A percentile compares a stretch with the other conserved stretches of the same genome.
Conservation (phyloP, 2,888 invertebrate genomes). For the Brachypterus glaber region DNA sequence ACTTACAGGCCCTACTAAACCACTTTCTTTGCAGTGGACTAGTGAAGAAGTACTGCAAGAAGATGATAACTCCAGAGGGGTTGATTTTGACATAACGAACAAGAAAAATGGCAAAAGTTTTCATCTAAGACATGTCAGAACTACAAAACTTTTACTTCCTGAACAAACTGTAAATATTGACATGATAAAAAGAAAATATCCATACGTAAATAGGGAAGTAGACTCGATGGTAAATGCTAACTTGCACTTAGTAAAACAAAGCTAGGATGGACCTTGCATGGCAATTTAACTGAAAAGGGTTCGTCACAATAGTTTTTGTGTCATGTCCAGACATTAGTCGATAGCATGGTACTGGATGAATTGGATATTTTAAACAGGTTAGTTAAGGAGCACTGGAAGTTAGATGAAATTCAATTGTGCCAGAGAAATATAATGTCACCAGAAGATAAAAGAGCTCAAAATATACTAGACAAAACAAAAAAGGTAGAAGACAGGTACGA, state of each 20-base stretch:
- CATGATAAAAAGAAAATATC: constrained; percentile 1
- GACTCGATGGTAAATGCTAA: constrained; percentile 9
- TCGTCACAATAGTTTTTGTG: too few species aligned
- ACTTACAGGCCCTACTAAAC: constrained; percentile 5
- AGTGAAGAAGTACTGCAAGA: constrained; percentile 2
- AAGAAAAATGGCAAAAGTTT: constrained; percentile 1
- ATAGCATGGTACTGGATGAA: too few species aligned
- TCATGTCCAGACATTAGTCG: too few species aligned
- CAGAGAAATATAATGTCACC: constrained; percentile 2
- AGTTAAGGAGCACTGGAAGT: constrained; percentile 5
- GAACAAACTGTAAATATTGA: constrained; percentile 7
- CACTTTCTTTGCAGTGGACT: constrained; percentile 9
- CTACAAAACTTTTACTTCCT: constrained; percentile 3
- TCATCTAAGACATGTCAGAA: constrained; percentile 4
- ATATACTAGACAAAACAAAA: too few species aligned
- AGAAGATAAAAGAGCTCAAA: too few species aligned
- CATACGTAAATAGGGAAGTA: constrained; percentile 8
- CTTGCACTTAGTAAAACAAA: constrained; percentile 5
- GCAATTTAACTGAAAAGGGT: too few species aligned
- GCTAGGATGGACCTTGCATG: constrained; percentile 9
- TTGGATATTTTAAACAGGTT: constrained; percentile 5
- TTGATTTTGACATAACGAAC: constrained; percentile 5
- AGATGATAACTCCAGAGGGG: constrained; percentile 4
- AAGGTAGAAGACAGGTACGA: constrained; percentile 8
- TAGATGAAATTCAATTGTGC: constrained; percentile 4